Conservation (phyloP, 1,140 invertebrate species). For the Bombus ignitus region DNA sequence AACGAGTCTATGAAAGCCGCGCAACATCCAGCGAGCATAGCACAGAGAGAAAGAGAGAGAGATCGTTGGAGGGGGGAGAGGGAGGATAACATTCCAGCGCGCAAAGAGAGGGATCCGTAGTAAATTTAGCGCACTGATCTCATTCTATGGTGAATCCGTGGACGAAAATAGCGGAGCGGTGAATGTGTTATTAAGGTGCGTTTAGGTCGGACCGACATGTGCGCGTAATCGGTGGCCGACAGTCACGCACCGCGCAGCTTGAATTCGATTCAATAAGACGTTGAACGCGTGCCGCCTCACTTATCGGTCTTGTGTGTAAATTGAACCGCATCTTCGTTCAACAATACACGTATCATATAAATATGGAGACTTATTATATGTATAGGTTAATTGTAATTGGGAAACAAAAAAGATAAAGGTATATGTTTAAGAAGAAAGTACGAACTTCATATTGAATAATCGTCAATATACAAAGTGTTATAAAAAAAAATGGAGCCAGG, state of each 20-base stretch:
- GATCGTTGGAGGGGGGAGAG: no score
- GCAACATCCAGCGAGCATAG: conserved; percentile 9
- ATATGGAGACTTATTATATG: neutral
- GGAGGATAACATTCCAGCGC: conserved; percentile 40
- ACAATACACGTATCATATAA: neutral
- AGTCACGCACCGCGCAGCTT: neutral
- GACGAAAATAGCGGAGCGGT: conserved; percentile 70
- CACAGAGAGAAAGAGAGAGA: neutral
- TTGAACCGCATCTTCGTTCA: neutral
- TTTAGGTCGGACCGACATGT: conserved; percentile 28
- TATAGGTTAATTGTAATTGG: neutral
- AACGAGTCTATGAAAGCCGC: conserved; percentile 18
- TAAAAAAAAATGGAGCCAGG: no score
- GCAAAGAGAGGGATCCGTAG: conserved; percentile 49
- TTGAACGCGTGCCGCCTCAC: neutral
- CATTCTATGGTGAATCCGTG: conserved; percentile 71
- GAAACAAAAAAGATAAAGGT: neutral
- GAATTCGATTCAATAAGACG: conserved; percentile 20
- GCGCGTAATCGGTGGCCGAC: conserved; percentile 10
- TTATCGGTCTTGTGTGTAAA: neutral
- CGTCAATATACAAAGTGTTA: no score
- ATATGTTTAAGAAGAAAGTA: no score
- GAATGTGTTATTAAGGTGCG: conserved; percentile 40
- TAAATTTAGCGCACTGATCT: conserved; percentile 76
- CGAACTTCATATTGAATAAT: no score